Evolutionary conservation across 2,888 invertebrate species (phyloP).

Genomic region (Bhutanitis thaidina): DNA sequence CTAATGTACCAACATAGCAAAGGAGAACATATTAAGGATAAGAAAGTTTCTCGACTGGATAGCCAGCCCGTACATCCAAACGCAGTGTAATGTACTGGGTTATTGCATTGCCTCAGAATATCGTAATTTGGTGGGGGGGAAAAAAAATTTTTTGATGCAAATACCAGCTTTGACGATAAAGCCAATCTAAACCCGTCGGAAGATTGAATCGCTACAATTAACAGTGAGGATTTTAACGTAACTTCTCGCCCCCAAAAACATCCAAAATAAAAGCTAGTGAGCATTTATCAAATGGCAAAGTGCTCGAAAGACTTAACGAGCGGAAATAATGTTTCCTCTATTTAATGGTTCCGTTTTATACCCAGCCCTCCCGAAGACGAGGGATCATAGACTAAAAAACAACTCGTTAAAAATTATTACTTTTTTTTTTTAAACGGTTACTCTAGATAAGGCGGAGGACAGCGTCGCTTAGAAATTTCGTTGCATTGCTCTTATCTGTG

Average conservation of each 20-base stretch:
- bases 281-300: conserved; percentile 73
- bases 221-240: conserved; percentile 20
- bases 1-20: no score
- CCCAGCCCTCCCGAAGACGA: conserved; percentile 27
- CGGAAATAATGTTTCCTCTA: conserved; percentile 75
- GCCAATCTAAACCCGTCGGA: not conserved
- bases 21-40: no score
- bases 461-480: not conserved
- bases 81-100: no score
- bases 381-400: conserved; percentile 38
- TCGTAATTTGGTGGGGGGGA: no score
- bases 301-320: conserved; percentile 71
- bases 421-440: conserved; percentile 22
- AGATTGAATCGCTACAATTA: conserved; percentile 12
- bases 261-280: conserved; percentile 54
- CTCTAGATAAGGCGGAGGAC: conserved; percentile 10
- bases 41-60: no score
- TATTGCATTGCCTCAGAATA: no score
- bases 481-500: conserved; percentile 3
- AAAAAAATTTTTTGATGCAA: no score
- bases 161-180: not conserved
- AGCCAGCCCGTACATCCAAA: no score
- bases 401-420: conserved; percentile 56
- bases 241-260: conserved; percentile 42
- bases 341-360: conserved; percentile 62